Evolutionary conservation across 2,113 vertebrate species (phyloP).

Genomic region (Macroglossus sobrinus): DNA sequence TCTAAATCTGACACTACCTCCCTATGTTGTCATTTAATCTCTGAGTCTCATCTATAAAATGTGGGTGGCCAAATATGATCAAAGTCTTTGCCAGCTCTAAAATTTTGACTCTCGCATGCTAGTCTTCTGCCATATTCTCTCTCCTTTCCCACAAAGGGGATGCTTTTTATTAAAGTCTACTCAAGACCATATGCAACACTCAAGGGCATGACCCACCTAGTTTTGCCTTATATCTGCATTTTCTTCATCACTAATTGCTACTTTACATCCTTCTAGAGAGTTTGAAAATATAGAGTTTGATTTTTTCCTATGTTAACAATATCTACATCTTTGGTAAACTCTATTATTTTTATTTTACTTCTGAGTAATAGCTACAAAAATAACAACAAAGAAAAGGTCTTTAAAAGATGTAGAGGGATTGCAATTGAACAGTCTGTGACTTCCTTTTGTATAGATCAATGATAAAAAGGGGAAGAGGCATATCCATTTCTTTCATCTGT

Average conservation of each 20-base stretch:
- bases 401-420: background rate
- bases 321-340: constrained; percentile 26
- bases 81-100: background rate
- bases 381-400: background rate
- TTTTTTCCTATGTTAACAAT: background rate
- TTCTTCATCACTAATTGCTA: background rate
- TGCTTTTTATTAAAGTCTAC: constrained; percentile 24
- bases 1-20: background rate
- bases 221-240: background rate
- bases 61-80: background rate
- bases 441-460: background rate
- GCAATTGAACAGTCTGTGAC: background rate
- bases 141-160: background rate
- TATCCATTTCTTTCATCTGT: background rate
- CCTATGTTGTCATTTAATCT: background rate
- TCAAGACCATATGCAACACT: background rate
- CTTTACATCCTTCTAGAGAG: background rate
- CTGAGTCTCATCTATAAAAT: background rate
- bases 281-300: background rate
- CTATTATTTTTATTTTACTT: background rate
- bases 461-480: background rate
- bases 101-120: background rate
- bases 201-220: background rate
- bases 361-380: background rate
- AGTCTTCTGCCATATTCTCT: background rate